Evolutionary conservation across 35 echinoderm and acorn worm species (phyloP).

Genomic region (Eucidaris tribuloides): DNA sequence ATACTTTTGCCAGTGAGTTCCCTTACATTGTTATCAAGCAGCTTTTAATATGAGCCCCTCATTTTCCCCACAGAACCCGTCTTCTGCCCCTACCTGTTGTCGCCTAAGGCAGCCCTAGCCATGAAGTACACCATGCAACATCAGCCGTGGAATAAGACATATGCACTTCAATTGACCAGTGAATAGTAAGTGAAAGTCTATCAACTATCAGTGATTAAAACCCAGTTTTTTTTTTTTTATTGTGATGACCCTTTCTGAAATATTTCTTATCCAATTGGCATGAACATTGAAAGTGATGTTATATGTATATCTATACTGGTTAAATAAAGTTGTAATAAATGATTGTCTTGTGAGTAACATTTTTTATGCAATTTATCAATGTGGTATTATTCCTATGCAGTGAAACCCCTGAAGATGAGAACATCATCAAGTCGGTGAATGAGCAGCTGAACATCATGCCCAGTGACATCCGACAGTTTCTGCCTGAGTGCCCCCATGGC

Average conservation of each 20-base stretch:
- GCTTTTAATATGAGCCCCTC: no score
- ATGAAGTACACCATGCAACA: slow-evolving; percentile 99
- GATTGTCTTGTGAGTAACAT: no score
- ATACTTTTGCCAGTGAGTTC: no score
- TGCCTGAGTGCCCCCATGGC: slow-evolving; percentile 77
- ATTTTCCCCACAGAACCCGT: slow-evolving; percentile 97
- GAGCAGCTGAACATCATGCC: slow-evolving; percentile 88
- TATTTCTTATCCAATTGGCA: no score
- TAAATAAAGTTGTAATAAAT: no score
- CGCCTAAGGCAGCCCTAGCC: slow-evolving; percentile 79
- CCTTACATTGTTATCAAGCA: no score
- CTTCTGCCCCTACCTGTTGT: slow-evolving; percentile 87
- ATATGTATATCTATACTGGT: no score
- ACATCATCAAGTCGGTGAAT: slow-evolving; percentile 70
- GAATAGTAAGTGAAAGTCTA: slow-evolving; percentile 99
- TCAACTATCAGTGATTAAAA: no score
- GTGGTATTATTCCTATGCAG: slow-evolving; percentile 20
- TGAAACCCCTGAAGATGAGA: slow-evolving; percentile 79
- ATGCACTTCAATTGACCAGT: slow-evolving; percentile 65
- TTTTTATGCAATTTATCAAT: no score
- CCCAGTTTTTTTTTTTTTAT: no score
- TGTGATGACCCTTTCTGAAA: no score
- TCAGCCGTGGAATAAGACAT: slow-evolving; percentile 88
- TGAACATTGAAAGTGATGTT: no score
- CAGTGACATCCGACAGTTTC: slow-evolving; percentile 49